Base-by-base conservation (phyloP, 1,140 invertebrate species). In the Atta colombica region DNA sequence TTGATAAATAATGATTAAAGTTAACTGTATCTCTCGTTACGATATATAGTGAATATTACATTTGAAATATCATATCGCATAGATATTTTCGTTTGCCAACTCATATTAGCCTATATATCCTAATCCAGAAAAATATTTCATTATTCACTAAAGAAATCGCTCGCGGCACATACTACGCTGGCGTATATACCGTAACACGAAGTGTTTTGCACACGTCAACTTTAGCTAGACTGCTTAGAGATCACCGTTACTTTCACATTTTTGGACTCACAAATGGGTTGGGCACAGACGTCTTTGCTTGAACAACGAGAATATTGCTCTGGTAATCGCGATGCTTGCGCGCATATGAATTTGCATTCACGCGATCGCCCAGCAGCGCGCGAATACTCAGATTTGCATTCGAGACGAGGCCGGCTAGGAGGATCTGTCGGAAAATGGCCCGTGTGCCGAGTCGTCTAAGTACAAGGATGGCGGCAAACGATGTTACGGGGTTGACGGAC, bases 401-500 rank as follows among this genome's bases (percentile, higher is more conserved):
- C 71, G 92, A 92, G 89, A 92, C 88, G 92, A 87, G 92, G 75
- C 28, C 69, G 61, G 85, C 89, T 80, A 60, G 16, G 74, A 87
- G 93, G 90, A 93, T 93, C 87, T 92, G 89, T 91, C 92, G 92
- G 92, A 92, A 93, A 95, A 95, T 95, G 92, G 94, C 91, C 91
- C 89, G 88, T 74, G 86, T 88, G 85, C 90, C 91, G 90, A 88
- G 89, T 88, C 86, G 90, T 88, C 94, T 94, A 95, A 95, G 94
- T 94, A 94, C 94, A 94, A 94, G 93, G 94, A 95, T 94, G 94
- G 92, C 92, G 91, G 94, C 93, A 94, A 95, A 95, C 92, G 93
- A 94, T 91, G 93, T 94, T 94, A 95, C 92, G 91, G 93, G 94
- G 94, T 95, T 94, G 94, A 95, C 93, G 94, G 94, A 95, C 95